Percentiles rank a stretch among this genome's conserved stretches.
These are phyloP conservation scores for Schizopygopsis malacanthus DNA, from an alignment of 2,797 vertebrate species.

Conservation along the genomic window DNA sequence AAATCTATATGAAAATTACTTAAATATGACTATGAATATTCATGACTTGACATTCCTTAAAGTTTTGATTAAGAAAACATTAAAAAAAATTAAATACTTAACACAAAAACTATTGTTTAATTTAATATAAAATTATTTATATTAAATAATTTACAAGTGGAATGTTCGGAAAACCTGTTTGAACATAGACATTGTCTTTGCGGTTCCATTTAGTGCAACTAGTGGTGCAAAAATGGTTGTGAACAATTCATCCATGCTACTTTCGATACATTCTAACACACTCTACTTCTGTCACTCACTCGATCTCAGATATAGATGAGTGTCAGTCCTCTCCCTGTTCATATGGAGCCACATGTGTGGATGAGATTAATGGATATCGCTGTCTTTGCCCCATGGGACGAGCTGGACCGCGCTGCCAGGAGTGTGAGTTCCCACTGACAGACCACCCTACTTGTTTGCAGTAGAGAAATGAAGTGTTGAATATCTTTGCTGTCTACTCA, in stretches of 20 bases:
- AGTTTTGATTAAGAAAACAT: neutral
- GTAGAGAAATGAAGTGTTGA: conserved; percentile 13
- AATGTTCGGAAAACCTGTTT: neutral
- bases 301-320: conserved; percentile 88
- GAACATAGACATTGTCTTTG: neutral
- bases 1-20: neutral
- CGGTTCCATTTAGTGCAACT: neutral
- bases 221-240: neutral
- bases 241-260: neutral
- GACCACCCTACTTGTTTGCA: neutral
- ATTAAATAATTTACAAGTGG: neutral
- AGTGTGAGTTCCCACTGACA: conserved; percentile 79
- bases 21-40: neutral
- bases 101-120: neutral
- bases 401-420: conserved; percentile 85
- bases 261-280: neutral
- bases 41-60: neutral
- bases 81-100: neutral
- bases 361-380: conserved; percentile 89
- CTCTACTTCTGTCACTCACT: conserved; percentile 17
- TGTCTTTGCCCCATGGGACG: conserved; percentile 89
- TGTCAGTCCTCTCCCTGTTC: conserved; percentile 94
- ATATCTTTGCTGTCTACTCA: neutral
- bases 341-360: conserved; percentile 90
- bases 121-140: neutral